phyloP scores from a whole-genome alignment of 2,888 invertebrate species.

The Copidosoma aretas region DNA sequence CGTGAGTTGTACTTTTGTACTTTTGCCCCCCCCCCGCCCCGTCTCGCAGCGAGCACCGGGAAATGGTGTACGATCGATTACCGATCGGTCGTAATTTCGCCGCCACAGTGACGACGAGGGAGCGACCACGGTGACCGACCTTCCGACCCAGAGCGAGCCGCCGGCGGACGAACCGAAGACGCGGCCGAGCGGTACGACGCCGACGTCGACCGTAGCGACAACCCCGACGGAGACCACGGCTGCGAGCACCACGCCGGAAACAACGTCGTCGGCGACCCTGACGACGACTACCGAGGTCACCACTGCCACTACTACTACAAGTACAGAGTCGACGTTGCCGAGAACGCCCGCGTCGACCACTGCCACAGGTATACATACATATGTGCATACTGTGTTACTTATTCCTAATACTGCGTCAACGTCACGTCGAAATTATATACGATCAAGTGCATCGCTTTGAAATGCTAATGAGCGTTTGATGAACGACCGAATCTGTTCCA shows the following conservation, averaged over 20 bases:
- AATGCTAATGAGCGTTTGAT: no score
- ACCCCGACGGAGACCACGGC: neutral
- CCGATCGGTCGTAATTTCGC: no score
- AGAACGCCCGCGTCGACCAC: neutral
- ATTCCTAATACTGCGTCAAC: no score
- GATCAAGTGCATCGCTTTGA: no score
- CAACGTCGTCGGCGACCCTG: neutral
- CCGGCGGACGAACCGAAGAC: neutral
- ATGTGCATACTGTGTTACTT: no score
- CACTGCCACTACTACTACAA: neutral
- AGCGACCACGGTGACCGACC: neutral
- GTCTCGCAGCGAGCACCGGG: neutral
- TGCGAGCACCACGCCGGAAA: neutral
- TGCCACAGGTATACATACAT: neutral
- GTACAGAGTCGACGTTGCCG: neutral
- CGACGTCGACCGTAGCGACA: neutral
- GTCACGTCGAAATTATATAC: no score
- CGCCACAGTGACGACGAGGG: no score
- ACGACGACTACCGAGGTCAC: no score
- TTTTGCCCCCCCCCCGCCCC: no score
- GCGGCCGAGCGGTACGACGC: neutral
- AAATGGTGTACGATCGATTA: no score
- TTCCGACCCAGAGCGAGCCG: neutral
- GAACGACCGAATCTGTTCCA: no score
- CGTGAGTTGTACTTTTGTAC: no score